A percentile compares a stretch with the other conserved stretches of the same genome.
phyloP scores from a whole-genome alignment of 2,113 vertebrate species.

The Cercopithecus mona region DNA sequence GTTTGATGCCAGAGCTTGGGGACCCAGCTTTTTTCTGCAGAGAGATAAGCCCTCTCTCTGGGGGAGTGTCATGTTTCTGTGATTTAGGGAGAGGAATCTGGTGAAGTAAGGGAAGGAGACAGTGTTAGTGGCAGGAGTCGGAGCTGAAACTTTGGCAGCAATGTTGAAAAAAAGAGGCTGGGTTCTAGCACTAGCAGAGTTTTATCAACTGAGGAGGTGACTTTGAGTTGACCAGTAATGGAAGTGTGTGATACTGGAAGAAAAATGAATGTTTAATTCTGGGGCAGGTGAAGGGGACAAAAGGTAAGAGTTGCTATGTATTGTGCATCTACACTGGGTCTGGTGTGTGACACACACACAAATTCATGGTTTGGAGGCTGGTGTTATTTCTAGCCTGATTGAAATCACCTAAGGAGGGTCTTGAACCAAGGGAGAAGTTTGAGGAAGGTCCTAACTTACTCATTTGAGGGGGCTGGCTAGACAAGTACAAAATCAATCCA shows the following conservation, averaged over 20 bases:
- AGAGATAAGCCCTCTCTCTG: background rate
- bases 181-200: background rate
- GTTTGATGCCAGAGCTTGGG: background rate
- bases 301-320: background rate
- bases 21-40: background rate
- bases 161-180: background rate
- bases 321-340: background rate
- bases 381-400: background rate
- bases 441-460: background rate
- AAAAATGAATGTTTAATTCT: background rate
- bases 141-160: background rate
- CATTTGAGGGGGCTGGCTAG: too few species aligned
- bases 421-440: background rate
- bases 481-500: too few species aligned
- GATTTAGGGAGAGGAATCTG: background rate
- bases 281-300: background rate
- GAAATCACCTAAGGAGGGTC: background rate
- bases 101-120: background rate
- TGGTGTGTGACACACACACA: background rate
- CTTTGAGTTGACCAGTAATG: background rate
- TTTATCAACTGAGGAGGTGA: background rate
- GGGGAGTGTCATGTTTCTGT: background rate
- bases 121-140: background rate
- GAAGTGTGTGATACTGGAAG: background rate
- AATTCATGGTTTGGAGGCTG: background rate